Evolutionary conservation across 2,888 invertebrate species (phyloP).

Genomic region (Caenorhabditis wallacei): DNA sequence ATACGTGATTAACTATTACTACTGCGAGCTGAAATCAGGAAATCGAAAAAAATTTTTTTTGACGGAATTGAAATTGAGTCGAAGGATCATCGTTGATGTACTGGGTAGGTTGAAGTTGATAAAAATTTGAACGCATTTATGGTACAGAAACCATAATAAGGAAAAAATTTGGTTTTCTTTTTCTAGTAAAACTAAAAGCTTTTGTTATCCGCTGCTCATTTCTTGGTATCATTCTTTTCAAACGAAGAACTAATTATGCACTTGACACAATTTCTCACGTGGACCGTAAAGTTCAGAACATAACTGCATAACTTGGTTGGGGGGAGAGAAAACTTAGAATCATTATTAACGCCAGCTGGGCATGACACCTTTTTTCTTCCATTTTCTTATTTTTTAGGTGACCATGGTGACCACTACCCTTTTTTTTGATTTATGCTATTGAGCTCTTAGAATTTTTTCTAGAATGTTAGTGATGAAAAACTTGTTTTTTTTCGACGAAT

Average conservation of each 20-base stretch:
- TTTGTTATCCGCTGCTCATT: no score
- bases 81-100: slow-evolving; percentile 12
- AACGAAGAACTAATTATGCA: not conserved
- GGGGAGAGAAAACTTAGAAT: not conserved
- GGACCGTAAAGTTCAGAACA: slow-evolving; percentile 37
- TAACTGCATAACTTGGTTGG: slow-evolving; percentile 1
- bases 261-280: slow-evolving; percentile 8
- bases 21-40: slow-evolving; percentile 21
- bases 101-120: slow-evolving; percentile 7
- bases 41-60: no score
- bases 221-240: no score
- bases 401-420: slow-evolving; percentile 30
- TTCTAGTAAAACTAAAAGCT: no score
- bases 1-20: slow-evolving; percentile 45
- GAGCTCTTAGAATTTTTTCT: not conserved
- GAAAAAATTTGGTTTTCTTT: no score
- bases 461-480: slow-evolving; percentile 3
- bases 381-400: slow-evolving; percentile 23
- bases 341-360: slow-evolving; percentile 45
- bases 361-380: slow-evolving; percentile 26
- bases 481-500: slow-evolving; percentile 17
- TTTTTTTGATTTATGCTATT: not conserved
- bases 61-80: not conserved
- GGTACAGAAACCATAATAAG: no score
- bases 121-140: not conserved